Evolutionary conservation across 2,888 invertebrate species (phyloP), one percentile per base, ranked within the genome.

Genomic region (Melieria picta): DNA sequence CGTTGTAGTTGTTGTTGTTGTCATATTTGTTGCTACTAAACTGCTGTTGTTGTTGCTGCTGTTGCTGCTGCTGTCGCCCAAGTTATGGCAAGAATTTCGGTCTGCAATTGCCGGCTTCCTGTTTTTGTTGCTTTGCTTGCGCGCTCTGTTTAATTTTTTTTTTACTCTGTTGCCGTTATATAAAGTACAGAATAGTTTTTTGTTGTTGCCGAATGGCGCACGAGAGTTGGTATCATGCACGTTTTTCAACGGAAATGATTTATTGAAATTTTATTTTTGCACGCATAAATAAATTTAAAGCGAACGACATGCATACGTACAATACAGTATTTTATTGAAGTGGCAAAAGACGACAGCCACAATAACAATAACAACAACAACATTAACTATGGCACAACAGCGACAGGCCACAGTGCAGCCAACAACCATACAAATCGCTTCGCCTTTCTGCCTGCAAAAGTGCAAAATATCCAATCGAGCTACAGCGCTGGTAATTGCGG

Each of bases 211-310:
- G 60, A 13, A 30, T 70, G 62, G 45, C 16, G 16, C 43, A 52
- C 13, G 16, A 46, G 16, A 16, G 30, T 60, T 58, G 58, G 46
- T 61, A 46, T 71, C 65, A 30, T 65, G 46, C 43, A 60, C 50
- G 56, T 70, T 70, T 60, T 55, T 61, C 60, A 61, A 16, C 46
- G 55, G 61, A 68, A 65, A 71, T 74, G 72, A 71, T 74, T 72
- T 72, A 74, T 72, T 71, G 68, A 69, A 69, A 71, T 71, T 72
- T 72, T 68, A 69, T 63, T 71, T 74, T 72, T 63, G 67, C 72
- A 65, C 71, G 71, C 72, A 74, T 69, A 77, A 74, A 69, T 73
- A 73, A 73, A 75, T 71, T 68, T 48, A 61, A 68, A 66, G 65
- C 64, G 66, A 73, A 57, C 62, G 16, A 62, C 61, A 16, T 11